Percentiles rank a stretch among this genome's conserved stretches.
These are phyloP conservation scores for Xylocampa areola DNA, from an alignment of 2,888 invertebrate species.

Conservation along the genomic window DNA sequence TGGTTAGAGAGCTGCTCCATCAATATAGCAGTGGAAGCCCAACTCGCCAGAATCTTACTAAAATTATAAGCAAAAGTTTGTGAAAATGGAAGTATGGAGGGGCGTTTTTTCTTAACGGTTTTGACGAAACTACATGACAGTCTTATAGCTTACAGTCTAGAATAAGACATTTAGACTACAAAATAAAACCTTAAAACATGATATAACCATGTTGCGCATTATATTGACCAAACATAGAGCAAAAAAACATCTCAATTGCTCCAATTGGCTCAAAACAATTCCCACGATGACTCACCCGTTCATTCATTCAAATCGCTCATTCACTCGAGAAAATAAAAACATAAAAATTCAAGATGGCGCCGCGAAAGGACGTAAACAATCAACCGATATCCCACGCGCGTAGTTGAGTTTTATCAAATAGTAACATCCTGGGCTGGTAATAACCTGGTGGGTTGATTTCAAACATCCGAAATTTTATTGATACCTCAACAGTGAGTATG, in stretches of 20 bases:
- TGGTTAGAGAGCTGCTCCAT: constrained; percentile 27
- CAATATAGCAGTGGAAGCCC: too few relatives aligned
- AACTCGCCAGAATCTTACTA: too few relatives aligned
- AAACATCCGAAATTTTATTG: constrained; percentile 65
- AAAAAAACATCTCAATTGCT: constrained; percentile 45
- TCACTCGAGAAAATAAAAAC: constrained; percentile 68
- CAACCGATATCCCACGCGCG: constrained; percentile 73
- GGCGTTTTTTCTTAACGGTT: too few relatives aligned
- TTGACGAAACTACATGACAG: too few relatives aligned
- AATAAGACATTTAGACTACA: too few relatives aligned
- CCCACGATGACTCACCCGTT: constrained; percentile 53
- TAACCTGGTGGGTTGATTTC: constrained; percentile 62
- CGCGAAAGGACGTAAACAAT: constrained; percentile 74
- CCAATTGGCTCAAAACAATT: constrained; percentile 50
- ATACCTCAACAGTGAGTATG: constrained; percentile 44
- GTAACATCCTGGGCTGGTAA: constrained; percentile 69
- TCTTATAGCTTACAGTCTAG: too few relatives aligned
- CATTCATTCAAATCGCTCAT: constrained; percentile 63
- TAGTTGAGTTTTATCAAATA: constrained; percentile 70
- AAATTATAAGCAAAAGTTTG: too few relatives aligned
- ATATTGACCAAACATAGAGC: constrained; percentile 25
- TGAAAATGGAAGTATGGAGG: too few relatives aligned
- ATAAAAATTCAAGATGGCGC: constrained; percentile 66
- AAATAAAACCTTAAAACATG: too few relatives aligned
- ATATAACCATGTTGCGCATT: too few relatives aligned